phyloP scores from a whole-genome alignment of 2,113 vertebrate genomes.

The Noctilio leporinus region DNA sequence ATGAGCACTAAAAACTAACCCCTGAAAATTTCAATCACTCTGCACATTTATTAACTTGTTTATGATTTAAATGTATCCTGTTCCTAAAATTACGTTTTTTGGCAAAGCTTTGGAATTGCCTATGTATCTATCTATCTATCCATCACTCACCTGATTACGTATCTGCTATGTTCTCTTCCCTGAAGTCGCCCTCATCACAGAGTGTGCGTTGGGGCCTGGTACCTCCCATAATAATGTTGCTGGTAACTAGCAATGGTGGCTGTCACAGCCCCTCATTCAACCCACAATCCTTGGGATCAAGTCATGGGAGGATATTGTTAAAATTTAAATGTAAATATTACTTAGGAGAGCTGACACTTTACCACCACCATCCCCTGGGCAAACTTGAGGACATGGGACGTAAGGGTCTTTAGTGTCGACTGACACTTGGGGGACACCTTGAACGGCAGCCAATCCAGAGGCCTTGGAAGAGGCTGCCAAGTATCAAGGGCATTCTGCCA shows the following conservation, averaged over 20 bases:
- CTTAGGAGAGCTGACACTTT: background rate
- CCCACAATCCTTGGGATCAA: background rate
- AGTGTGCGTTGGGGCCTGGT: background rate
- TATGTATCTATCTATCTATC: background rate
- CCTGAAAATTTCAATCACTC: background rate
- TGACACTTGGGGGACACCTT: background rate
- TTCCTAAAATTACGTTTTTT: background rate
- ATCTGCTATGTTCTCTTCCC: background rate
- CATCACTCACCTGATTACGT: background rate
- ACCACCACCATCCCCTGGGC: background rate
- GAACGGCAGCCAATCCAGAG: background rate
- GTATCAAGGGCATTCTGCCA: background rate
- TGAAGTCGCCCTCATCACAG: background rate
- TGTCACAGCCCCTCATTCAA: background rate
- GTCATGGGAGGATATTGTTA: background rate
- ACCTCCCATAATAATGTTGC: background rate
- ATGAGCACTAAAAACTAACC: background rate
- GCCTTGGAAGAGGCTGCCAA: background rate
- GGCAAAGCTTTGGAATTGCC: background rate
- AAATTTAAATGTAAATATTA: background rate
- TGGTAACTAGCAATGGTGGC: background rate
- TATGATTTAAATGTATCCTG: background rate
- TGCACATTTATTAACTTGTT: background rate
- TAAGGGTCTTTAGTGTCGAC: background rate
- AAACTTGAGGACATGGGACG: background rate